Evolutionary conservation across 1,140 invertebrate genomes (phyloP).

Genomic region (Drosophila lacteicornis): DNA sequence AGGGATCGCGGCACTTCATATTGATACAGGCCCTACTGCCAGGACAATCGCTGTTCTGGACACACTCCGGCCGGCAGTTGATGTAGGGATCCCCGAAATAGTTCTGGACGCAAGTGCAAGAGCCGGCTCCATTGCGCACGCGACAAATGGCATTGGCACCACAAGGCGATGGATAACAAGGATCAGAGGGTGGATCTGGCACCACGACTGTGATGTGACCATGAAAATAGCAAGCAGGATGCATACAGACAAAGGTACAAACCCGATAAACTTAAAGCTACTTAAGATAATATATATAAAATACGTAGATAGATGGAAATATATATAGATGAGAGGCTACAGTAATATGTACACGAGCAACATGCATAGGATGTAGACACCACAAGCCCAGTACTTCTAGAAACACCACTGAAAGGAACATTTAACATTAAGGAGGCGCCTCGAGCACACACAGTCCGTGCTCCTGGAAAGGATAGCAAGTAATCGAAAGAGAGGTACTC

Average conservation of each 20-base stretch:
- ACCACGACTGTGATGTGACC: constrained; percentile 70
- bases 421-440: constrained; percentile 62
- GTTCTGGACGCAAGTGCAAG: constrained; percentile 91
- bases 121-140: constrained; percentile 91
- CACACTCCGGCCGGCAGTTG: constrained; percentile 92
- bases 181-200: constrained; percentile 85
- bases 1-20: constrained; percentile 93
- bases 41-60: constrained; percentile 92
- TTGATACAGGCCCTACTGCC: constrained; percentile 91
- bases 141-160: constrained; percentile 92
- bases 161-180: constrained; percentile 93
- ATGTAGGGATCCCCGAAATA: constrained; percentile 94
- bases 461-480: constrained; percentile 36
- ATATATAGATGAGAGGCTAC: constrained; percentile 32
- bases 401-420: constrained; percentile 80
- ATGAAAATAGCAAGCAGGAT: constrained; percentile 72
- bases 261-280: constrained; percentile 48
- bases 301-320: constrained; percentile 12
- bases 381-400: constrained; percentile 63
- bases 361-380: constrained; percentile 71
- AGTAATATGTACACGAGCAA: constrained; percentile 64
- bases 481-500: constrained; percentile 83
- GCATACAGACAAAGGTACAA: constrained; percentile 52
- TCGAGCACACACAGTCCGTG: constrained; percentile 25
- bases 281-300: constrained; percentile 14